Percentiles rank a stretch among this genome's conserved stretches.
Conservation (phyloP, 2,888 invertebrate species). For the Erebia palarica region DNA sequence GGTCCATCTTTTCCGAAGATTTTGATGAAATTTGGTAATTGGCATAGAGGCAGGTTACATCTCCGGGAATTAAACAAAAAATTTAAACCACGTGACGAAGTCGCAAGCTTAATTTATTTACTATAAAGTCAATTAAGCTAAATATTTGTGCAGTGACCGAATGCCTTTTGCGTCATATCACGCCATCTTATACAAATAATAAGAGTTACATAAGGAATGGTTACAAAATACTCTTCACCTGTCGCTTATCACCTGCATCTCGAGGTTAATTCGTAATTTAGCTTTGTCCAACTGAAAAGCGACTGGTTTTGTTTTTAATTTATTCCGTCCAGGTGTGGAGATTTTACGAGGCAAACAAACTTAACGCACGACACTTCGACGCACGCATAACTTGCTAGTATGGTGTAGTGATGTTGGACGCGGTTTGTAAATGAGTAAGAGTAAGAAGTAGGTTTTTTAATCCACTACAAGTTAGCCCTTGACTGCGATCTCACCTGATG, state of each 20-base stretch:
- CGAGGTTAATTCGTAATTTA: conserved; percentile 31
- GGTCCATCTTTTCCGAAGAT: too few relatives aligned
- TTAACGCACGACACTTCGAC: neutral
- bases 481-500: too few relatives aligned
- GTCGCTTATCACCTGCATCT: conserved; percentile 37
- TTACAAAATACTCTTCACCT: conserved; percentile 35
- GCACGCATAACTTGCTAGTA: conserved; percentile 38
- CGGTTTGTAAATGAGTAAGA: neutral
- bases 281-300: conserved; percentile 23
- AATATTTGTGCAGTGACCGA: neutral
- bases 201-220: conserved; percentile 15
- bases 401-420: neutral
- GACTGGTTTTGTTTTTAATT: conserved; percentile 28
- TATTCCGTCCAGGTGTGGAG: conserved; percentile 36
- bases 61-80: too few relatives aligned
- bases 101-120: too few relatives aligned
- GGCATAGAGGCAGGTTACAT: too few relatives aligned
- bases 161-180: neutral
- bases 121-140: too few relatives aligned
- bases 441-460: neutral
- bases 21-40: too few relatives aligned
- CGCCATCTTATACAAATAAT: conserved; percentile 14
- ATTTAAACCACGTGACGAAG: too few relatives aligned
- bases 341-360: conserved; percentile 27
- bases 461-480: too few relatives aligned